These are phyloP conservation scores for Cerastis rubricosa DNA, from an alignment of 2,888 invertebrate genomes.

Conservation along the genomic window DNA sequence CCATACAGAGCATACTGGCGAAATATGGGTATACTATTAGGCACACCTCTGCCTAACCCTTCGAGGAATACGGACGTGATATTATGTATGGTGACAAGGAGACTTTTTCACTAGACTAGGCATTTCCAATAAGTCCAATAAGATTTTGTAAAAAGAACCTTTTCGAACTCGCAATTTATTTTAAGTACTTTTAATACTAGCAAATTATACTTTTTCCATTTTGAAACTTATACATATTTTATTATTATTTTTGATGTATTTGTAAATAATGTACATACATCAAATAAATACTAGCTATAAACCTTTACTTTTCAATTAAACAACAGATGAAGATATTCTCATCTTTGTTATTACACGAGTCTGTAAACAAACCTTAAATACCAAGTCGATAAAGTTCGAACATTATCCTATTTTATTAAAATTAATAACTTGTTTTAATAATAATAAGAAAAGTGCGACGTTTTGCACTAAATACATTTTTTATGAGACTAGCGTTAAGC, in stretches of 20 bases:
- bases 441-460: conserved; percentile 36
- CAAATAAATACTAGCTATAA: background rate
- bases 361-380: conserved; percentile 39
- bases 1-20: too few relatives aligned
- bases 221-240: too few relatives aligned
- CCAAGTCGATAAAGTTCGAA: background rate
- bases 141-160: background rate
- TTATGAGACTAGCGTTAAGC: conserved; percentile 33
- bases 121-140: conserved; percentile 19
- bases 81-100: background rate
- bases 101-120: background rate
- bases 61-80: background rate
- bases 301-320: conserved; percentile 1
- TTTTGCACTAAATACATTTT: conserved; percentile 45
- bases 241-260: too few relatives aligned
- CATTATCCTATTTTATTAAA: conserved; percentile 38
- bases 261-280: too few relatives aligned
- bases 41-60: background rate
- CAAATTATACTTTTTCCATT: too few relatives aligned
- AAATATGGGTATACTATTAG: background rate
- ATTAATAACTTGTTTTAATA: conserved; percentile 32
- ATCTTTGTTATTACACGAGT: conserved; percentile 13
- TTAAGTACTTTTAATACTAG: background rate
- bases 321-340: conserved; percentile 6
- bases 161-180: background rate